Base-by-base conservation (phyloP, 2,113 vertebrate genomes). In the Aspidoscelis tigris region DNA sequence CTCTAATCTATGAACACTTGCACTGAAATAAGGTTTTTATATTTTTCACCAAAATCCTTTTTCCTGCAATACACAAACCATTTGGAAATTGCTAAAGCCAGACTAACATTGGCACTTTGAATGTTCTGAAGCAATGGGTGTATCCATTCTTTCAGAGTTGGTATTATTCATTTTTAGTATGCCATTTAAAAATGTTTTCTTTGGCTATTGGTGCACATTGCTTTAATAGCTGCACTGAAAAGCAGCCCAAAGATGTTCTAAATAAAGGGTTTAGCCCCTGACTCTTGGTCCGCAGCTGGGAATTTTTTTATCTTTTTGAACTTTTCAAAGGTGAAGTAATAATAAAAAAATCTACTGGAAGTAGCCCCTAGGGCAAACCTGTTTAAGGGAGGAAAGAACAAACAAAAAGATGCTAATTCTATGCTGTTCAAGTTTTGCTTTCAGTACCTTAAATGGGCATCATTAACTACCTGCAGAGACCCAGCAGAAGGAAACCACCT, bases 401-500 rank as follows among this genome's bases (percentile, higher is more conserved):
- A 80, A 69, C 16, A 39, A 70, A 55, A 14, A 66, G 72, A 66
- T 9, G 41, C 58, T 65, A 24, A 71, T 72, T 14, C n/a, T 21
- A 18, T 73, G 69, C 74, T 66, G 65, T 26, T 66, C 47, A 26
- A 66, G 71, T 6, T 33, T 24, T 47, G 71, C 18, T 50, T 66
- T 16, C 44, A 75, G 65, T 64, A 18, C 80, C 53, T 73, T 82
- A 82, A 73, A 64, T 75, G 72, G 39, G 72, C 58, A 83, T 39
- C 26, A 50, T 24, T 72, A 9, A 33, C 50, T 33, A 43, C 33
- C 5, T 33, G 2, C 43, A 18, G 12, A 61, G 18, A 61, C 14
- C 58, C 9, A 61, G 58, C 12, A 61, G 16, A 24, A 24, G 50
- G 22, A 82, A 44, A 24, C 53, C 70, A 73, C 12, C 22, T 20